A percentile compares a stretch with the other conserved stretches of the same genome.
These are phyloP conservation scores for western clawed frog (Xenopus tropicalis) DNA, from an alignment of 2,113 vertebrate genomes.

Conservation along the genomic window UCB_Xtro_10.0 CM004444.2:70808001-70808500, in stretches of 20 bases:
- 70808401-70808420: neutral
- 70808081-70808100: neutral
- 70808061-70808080: too few relatives aligned
- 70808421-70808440: neutral
- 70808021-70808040: too few relatives aligned
- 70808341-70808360: neutral
- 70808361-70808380: neutral
- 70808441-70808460: neutral
- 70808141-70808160: neutral
- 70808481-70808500: neutral
- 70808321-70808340: neutral
- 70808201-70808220: neutral
- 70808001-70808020: too few relatives aligned
- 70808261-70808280: neutral
- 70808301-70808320: neutral
- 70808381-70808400: neutral
- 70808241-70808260: neutral
- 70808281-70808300: neutral
- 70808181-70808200: neutral
- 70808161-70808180: neutral
- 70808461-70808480: neutral
- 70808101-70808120: neutral
- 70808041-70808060: too few relatives aligned
- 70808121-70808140: neutral
- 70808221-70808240: neutral